Base-by-base conservation (phyloP, 2,113 vertebrate genomes). In the Hemibagrus wyckioides region DNA sequence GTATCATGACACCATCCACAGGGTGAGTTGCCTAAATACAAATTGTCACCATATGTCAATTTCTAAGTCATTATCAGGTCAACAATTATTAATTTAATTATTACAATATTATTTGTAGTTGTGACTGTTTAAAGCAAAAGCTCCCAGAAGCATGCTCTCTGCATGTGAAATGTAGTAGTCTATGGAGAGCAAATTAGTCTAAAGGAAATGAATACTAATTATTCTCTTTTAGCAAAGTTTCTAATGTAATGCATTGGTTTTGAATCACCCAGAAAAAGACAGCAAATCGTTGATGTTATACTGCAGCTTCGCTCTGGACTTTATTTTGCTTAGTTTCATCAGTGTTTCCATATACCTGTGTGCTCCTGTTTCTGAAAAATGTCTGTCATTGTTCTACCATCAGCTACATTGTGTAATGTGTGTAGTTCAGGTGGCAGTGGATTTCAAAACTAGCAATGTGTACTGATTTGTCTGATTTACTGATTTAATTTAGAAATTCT, bases 1-100 rank as follows among this genome's bases (percentile, higher is more conserved):
- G 98, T 95, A 99, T 99, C 94, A 99, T 99, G 98, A 98, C 97
- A 88, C 98, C 98, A 2, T 98, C 98, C 15, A 99, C 98, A 0
- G 97, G 97, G 98, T 97, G 93, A 97, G 97, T 95, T 50, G 54
- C 56, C 10, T 52, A 25, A 80, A 57, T 57, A 39, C 15, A 52
- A 6, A 30, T 14, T 41, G 17, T 41, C 44, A 56, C 11, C 9
- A 63, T 56, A 28, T 41, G 39, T 81, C 5, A 28, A 25, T 59
- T 54, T 81, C 23, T 14, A 21, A 15, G 3, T 67, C 44, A 67
- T 80, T 33, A 30, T 69, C 4, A 23, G 25, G 30, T 67, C 71
- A 36, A 44, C 30, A 65, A 67, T 77, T 44, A 50, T 63, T n/a
- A n/a, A 80, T 28, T 41, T 10, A 17, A 50, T 79, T 2, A 65